Base-by-base conservation (phyloP, 1,140 invertebrate species). In the Tetramorium parvispinum region DNA sequence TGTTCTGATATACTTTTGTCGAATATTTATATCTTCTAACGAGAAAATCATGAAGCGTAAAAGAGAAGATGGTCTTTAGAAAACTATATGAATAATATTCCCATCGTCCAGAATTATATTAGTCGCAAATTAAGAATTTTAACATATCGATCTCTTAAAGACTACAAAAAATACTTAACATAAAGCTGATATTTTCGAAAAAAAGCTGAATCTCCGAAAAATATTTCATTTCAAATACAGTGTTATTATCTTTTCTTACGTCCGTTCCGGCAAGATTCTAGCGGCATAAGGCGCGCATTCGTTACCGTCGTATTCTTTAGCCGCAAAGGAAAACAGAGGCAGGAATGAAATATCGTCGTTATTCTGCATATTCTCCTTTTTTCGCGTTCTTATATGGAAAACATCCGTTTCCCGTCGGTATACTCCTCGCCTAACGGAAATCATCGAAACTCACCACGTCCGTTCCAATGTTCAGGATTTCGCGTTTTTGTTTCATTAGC, bases 331-430 rank as follows among this genome's bases (percentile, higher is more conserved):
- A 59, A 83, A 73, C 78, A 73, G 66, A 82, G 46, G 40, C 51
- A 16, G 24, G 24, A 40, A 49, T 75, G 40, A 83, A 83, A 83
- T 83, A 75, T 83, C 51, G 68, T 83, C 32, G 40, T 83, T 59
- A 59, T 40, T 59, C 32, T 32, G 66, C 51, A 37, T 32, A 32
- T 37, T 32, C 27, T 49, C 68, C 55, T 83, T 83, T 83, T 83
- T 59, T 18, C 68, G n/a, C 46, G 16, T 37, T 37, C 68, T 73
- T 40, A 8, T 55, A 16, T 49, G 32, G 3, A 32, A 18, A 78
- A 59, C 57, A 27, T 37, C n/a, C 49, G 49, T 11, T 10, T 21
- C 10, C 6, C 18, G n/a, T 10, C 27, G 24, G 24, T 43, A 13
- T 51, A 40, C 59, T 57, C 11, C 8, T 73, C 53, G 21, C 37